phyloP scores from a whole-genome alignment of 1,140 invertebrate species.

The Caenorhabditis brenneri region DNA sequence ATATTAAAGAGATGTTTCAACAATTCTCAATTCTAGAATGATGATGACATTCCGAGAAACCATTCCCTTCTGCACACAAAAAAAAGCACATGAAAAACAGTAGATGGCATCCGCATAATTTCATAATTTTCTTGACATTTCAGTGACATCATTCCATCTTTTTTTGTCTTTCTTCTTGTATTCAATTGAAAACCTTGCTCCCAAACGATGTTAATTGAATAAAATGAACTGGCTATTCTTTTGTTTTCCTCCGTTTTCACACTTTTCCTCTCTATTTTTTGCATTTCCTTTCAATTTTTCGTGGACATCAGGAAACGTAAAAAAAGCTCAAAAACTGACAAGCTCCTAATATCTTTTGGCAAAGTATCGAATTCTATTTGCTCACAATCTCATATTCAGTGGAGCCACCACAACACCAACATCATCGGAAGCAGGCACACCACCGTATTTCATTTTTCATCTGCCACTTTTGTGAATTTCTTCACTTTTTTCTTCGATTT shows the following conservation, averaged over 20 bases:
- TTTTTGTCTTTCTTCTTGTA: background rate
- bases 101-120: background rate
- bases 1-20: no score
- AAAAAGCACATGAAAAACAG: no score
- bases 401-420: background rate
- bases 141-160: background rate
- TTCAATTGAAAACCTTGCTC: background rate
- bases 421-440: background rate
- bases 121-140: background rate
- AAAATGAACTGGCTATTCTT: background rate
- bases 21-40: no score
- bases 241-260: background rate
- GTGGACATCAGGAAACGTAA: constrained; percentile 26
- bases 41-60: no score
- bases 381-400: constrained; percentile 35
- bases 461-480: background rate
- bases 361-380: constrained; percentile 32
- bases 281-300: background rate
- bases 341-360: constrained; percentile 28
- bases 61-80: no score
- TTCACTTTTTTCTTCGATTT: background rate
- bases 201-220: constrained; percentile 18
- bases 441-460: background rate
- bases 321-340: constrained; percentile 11
- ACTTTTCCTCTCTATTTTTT: background rate